These are phyloP conservation scores for Alligator sinensis DNA, from an alignment of 2,113 vertebrate genomes.

Conservation along the genomic window DNA sequence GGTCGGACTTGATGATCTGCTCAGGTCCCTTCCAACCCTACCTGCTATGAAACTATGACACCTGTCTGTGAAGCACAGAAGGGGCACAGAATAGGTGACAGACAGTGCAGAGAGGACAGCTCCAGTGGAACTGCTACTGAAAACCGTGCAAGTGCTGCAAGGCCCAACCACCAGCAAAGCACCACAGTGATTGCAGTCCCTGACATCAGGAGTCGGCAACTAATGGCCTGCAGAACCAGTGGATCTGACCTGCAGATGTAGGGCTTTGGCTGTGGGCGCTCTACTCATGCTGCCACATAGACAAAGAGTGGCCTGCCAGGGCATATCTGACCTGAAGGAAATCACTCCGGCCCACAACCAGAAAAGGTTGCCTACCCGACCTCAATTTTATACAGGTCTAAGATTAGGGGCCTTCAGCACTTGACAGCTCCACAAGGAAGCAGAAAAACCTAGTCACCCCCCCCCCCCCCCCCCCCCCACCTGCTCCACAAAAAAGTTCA, in stretches of 20 bases:
- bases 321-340: too few relatives aligned
- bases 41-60: too few relatives aligned
- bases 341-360: too few relatives aligned
- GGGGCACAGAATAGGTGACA: not conserved
- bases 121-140: not conserved
- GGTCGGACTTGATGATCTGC: too few relatives aligned
- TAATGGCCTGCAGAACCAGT: too few relatives aligned
- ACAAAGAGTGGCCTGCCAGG: too few relatives aligned
- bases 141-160: not conserved
- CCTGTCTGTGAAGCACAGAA: not conserved
- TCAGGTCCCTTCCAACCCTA: too few relatives aligned
- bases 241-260: too few relatives aligned
- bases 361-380: not conserved
- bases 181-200: not conserved
- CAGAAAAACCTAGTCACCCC: not conserved
- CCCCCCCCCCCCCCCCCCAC: too few relatives aligned
- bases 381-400: not conserved
- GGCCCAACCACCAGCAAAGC: not conserved
- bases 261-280: too few relatives aligned
- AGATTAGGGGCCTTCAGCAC: not conserved
- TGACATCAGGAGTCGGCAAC: not conserved
- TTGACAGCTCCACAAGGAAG: not conserved
- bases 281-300: too few relatives aligned
- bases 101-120: not conserved
- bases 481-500: not conserved